phyloP scores from a whole-genome alignment of 2,888 invertebrate species.

The Rhogogaster chlorosoma region DNA sequence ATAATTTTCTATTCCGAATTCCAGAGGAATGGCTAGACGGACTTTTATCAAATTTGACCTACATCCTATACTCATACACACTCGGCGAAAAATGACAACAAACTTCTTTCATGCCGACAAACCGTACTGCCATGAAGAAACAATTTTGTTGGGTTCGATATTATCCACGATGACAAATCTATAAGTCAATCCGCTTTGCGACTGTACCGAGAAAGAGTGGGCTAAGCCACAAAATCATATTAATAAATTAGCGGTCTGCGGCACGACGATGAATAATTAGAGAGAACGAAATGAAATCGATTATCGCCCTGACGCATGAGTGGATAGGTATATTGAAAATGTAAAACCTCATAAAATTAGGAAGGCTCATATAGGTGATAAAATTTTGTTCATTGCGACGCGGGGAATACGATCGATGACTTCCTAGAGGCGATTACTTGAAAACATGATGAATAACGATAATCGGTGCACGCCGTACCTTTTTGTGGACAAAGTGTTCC shows the following conservation, averaged over 20 bases:
- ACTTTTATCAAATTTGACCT: neutral
- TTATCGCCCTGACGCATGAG: neutral
- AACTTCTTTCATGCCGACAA: neutral
- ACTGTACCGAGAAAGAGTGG: neutral
- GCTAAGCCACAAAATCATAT: neutral
- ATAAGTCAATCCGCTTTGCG: neutral
- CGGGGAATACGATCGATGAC: neutral
- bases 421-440: neutral
- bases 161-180: neutral
- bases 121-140: neutral
- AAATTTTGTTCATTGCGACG: neutral
- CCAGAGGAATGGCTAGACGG: too few relatives aligned
- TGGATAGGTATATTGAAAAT: conserved; percentile 1
- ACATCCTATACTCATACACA: neutral
- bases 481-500: conserved; percentile 77
- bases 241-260: neutral
- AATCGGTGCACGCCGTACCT: conserved; percentile 64
- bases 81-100: neutral
- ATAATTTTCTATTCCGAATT: too few relatives aligned
- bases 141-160: neutral
- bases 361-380: neutral
- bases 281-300: neutral
- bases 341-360: neutral
- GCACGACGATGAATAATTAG: neutral
- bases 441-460: neutral